phyloP scores from a whole-genome alignment of 2,797 vertebrate genomes.

The Pipistrellus nathusii region DNA sequence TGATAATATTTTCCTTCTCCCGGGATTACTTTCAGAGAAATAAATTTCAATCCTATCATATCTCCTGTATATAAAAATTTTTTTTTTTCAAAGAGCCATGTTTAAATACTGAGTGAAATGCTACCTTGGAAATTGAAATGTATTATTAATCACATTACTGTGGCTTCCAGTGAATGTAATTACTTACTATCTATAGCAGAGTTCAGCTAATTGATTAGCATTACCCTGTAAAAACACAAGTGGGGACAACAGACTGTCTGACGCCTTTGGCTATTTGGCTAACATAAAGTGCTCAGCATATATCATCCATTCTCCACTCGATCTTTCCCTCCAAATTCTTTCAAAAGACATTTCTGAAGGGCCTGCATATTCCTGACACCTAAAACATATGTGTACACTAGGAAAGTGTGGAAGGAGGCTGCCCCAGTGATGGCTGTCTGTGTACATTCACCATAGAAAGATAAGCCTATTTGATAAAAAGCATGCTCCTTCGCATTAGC shows the following conservation, averaged over 20 bases:
- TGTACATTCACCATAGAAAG: not conserved
- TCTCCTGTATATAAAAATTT: slow-evolving; percentile 8
- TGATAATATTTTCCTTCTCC: slow-evolving; percentile 27
- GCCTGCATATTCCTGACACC: not conserved
- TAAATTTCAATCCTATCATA: slow-evolving; percentile 11
- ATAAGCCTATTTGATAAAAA: not conserved
- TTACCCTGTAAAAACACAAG: slow-evolving; percentile 59
- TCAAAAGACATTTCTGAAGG: slow-evolving; percentile 41
- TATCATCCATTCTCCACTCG: not conserved
- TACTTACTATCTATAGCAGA: slow-evolving; percentile 81
- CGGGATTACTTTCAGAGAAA: slow-evolving; percentile 7
- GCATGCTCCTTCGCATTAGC: not conserved
- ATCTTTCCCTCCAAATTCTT: slow-evolving; percentile 55
- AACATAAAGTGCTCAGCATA: not conserved
- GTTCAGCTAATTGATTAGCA: slow-evolving; percentile 79
- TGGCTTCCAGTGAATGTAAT: slow-evolving; percentile 83
- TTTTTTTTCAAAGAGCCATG: slow-evolving; percentile 43
- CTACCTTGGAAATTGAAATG: slow-evolving; percentile 78
- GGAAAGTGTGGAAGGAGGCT: not conserved
- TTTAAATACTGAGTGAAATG: slow-evolving; percentile 57
- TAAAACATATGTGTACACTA: not conserved
- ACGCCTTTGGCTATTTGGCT: slow-evolving; percentile 66
- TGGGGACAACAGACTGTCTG: slow-evolving; percentile 69
- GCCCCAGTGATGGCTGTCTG: not conserved
- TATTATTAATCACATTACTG: slow-evolving; percentile 84